Base-by-base conservation (phyloP, 2,888 invertebrate genomes). In the Ypsolopha sequella region DNA sequence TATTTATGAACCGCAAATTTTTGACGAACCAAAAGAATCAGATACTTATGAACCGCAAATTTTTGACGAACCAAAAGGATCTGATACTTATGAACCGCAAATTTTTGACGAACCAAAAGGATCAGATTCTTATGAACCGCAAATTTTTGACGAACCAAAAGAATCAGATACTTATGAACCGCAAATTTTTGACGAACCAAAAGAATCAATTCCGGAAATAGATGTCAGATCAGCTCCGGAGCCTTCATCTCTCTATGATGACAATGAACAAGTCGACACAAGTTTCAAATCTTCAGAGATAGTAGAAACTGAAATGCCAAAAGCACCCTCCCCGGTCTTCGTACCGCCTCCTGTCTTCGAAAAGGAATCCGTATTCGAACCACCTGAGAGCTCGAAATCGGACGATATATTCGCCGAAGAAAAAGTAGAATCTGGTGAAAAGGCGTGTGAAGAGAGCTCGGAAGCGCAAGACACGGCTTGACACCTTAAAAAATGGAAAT, bases 191-290 rank as follows among this genome's bases (percentile, higher is more conserved):
- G n/a, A n/a, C n/a, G n/a, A n/a, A n/a, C n/a, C 39, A 8, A 48
- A 48, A 24, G 41, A 48, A 9, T 6, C n/a, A 24, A 41, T 7
- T 6, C 49, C 49, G 1, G 9, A 13, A 10, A 49, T 49, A 33
- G 49, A 41, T 39, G 48, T 48, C 10, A 38, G 41, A 13, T 7
- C n/a, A n/a, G 24, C 24, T 24, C 10, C 41, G 36, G 43, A 43
- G 13, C 6, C 11, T 10, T 10, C 39, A n/a, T 7, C n/a, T 14
- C 55, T 80, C 8, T 81, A 80, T 49, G 82, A 81, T 46, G 68
- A 70, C 0, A 67, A 60, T 13, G 80, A 76, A 9, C 56, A 66
- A 0, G 53, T 81, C 0, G 81, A 80, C 52, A 74, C 77, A 0
- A 77, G 78, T 55, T 81, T 82, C 55, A 11, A 6, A 35, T 9